These are phyloP conservation scores for Conopomorpha cramerella DNA, from an alignment of 1,140 invertebrate genomes.

Conservation along the genomic window DNA sequence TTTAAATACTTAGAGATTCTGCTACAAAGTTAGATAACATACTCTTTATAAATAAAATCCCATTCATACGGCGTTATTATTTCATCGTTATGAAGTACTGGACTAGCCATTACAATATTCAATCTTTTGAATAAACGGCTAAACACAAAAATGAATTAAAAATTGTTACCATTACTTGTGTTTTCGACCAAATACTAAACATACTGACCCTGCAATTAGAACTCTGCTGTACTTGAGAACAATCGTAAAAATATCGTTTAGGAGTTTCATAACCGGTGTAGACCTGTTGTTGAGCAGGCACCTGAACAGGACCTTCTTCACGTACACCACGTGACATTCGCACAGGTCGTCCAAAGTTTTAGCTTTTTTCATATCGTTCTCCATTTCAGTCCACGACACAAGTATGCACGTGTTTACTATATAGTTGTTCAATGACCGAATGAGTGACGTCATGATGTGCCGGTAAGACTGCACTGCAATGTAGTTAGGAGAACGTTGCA, in stretches of 20 bases:
- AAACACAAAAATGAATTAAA: no score
- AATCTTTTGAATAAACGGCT: no score
- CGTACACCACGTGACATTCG: slow-evolving; percentile 68
- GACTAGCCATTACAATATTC: no score
- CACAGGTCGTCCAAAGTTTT: slow-evolving; percentile 72
- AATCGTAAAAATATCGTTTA: slow-evolving; percentile 71
- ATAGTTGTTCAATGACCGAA: slow-evolving; percentile 73
- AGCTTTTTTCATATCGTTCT: slow-evolving; percentile 65
- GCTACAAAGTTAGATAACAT: not conserved
- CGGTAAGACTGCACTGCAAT: slow-evolving; percentile 67
- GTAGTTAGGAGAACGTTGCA: slow-evolving; percentile 64
- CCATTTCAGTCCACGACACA: slow-evolving; percentile 71
- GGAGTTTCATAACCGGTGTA: slow-evolving; percentile 65
- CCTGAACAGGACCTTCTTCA: slow-evolving; percentile 72
- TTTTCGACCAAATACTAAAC: not conserved
- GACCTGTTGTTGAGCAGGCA: slow-evolving; percentile 72
- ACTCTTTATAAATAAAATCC: slow-evolving; percentile 1
- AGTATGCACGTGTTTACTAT: slow-evolving; percentile 72
- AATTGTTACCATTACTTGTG: not conserved
- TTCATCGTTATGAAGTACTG: no score
- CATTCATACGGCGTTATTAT: no score
- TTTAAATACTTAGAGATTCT: not conserved
- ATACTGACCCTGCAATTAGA: slow-evolving; percentile 41
- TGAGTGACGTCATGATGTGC: slow-evolving; percentile 74
- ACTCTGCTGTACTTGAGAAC: slow-evolving; percentile 70